A percentile compares a stretch with the other conserved stretches of the same genome.
Evolutionary conservation across 2,797 vertebrate genomes (phyloP).

Genomic region (Bradypodion ventrale): DNA sequence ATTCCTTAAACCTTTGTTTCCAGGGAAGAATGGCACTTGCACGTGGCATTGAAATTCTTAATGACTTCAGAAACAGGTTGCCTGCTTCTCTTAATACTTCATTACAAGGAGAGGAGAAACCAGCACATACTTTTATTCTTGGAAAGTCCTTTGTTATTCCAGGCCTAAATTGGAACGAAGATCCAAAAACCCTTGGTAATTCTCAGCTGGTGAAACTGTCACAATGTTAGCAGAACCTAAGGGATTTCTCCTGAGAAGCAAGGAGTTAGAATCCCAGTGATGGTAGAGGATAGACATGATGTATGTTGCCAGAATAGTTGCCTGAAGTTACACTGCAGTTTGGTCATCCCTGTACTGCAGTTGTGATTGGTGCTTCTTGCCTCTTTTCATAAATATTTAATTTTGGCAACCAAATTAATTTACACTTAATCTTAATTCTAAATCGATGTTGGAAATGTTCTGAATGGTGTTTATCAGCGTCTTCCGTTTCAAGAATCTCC

Average conservation of each 20-base stretch:
- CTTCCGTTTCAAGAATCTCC: too few species aligned
- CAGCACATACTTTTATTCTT: neutral
- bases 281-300: constrained; percentile 38
- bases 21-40: neutral
- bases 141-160: neutral
- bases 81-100: constrained; percentile 1
- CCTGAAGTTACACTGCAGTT: constrained; percentile 5
- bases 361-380: constrained; percentile 37
- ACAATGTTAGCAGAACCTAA: constrained; percentile 47
- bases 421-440: neutral
- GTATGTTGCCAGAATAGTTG: constrained; percentile 9
- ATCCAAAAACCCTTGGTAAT: constrained; percentile 56
- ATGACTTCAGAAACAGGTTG: neutral
- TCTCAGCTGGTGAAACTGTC: constrained; percentile 54
- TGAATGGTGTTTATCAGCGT: neutral
- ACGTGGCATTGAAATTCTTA: constrained; percentile 12
- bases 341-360: constrained; percentile 31
- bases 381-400: constrained; percentile 51
- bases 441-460: constrained; percentile 11
- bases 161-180: constrained; percentile 55
- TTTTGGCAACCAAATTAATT: constrained; percentile 30
- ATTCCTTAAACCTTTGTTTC: neutral
- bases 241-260: constrained; percentile 37
- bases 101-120: neutral
- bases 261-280: constrained; percentile 38